Conservation (phyloP, 2,797 vertebrate species). For the Aldrovandia affinis region DNA sequence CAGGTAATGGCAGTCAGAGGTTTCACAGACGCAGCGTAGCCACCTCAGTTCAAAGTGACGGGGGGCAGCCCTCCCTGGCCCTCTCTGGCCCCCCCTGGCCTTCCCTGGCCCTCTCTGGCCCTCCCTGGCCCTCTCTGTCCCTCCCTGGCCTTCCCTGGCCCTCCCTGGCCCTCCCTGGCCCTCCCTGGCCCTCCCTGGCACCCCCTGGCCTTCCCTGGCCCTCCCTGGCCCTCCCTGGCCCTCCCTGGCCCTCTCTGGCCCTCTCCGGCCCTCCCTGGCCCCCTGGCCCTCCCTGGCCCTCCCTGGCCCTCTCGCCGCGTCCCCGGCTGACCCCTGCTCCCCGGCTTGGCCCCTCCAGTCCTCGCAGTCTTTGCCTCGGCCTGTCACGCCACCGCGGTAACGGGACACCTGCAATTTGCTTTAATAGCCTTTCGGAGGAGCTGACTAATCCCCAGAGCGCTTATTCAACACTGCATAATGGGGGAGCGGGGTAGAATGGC, state of each 20-base stretch:
- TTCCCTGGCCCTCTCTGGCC: conserved; percentile 74
- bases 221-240: conserved; percentile 76
- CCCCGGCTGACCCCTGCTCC: conserved; percentile 80
- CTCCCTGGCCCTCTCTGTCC: conserved; percentile 75
- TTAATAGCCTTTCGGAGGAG: conserved; percentile 82
- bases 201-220: too few relatives aligned
- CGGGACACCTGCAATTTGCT: conserved; percentile 83
- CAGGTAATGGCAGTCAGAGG: neutral
- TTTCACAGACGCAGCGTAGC: neutral
- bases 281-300: conserved; percentile 75
- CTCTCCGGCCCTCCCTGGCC: conserved; percentile 76
- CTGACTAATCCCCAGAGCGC: conserved; percentile 78
- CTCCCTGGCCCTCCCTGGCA: conserved; percentile 75
- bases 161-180: conserved; percentile 81
- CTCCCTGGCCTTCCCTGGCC: conserved; percentile 76
- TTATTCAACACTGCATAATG: conserved; percentile 75
- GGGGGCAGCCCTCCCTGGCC: conserved; percentile 64
- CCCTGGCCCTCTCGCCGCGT: conserved; percentile 75
- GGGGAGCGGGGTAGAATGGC: conserved; percentile 67
- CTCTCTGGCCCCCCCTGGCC: conserved; percentile 76
- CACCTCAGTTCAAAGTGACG: neutral
- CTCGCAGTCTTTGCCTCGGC: conserved; percentile 66
- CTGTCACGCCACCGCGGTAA: conserved; percentile 76
- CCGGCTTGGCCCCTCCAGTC: conserved; percentile 75
- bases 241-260: conserved; percentile 80